phyloP scores from a whole-genome alignment of 2,888 invertebrate genomes.

The Clostera curtula region DNA sequence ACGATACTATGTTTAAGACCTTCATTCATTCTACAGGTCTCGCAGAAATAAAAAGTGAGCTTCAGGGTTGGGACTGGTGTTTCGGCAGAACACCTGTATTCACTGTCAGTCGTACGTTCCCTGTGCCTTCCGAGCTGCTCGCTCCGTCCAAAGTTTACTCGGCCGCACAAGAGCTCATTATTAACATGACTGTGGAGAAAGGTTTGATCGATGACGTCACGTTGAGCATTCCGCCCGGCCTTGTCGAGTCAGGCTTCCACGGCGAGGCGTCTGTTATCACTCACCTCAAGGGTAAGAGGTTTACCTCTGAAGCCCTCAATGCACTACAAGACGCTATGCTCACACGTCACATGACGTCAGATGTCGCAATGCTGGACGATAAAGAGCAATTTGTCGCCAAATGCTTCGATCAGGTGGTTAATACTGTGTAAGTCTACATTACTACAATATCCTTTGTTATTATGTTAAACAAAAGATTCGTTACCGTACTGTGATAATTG shows the following conservation, averaged over 20 bases:
- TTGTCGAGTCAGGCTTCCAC: slow-evolving; percentile 74
- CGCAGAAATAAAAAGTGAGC: slow-evolving; percentile 78
- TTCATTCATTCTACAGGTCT: slow-evolving; percentile 69
- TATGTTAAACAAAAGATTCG: no score
- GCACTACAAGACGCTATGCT: slow-evolving; percentile 74
- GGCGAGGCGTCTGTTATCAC: slow-evolving; percentile 80
- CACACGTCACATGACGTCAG: slow-evolving; percentile 43
- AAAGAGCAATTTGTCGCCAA: slow-evolving; percentile 78
- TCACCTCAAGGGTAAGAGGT: slow-evolving; percentile 78
- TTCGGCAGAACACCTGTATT: slow-evolving; percentile 92
- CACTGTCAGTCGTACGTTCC: slow-evolving; percentile 79
- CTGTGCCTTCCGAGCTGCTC: slow-evolving; percentile 72
- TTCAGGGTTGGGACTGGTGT: slow-evolving; percentile 91
- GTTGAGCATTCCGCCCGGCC: slow-evolving; percentile 76
- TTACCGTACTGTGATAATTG: no score
- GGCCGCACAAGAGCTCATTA: slow-evolving; percentile 69
- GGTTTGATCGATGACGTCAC: slow-evolving; percentile 80
- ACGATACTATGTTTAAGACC: not conserved
- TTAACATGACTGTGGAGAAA: slow-evolving; percentile 78
- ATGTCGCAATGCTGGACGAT: slow-evolving; percentile 58
- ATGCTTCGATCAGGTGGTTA: slow-evolving; percentile 77
- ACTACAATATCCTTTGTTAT: slow-evolving; percentile 1
- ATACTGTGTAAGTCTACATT: slow-evolving; percentile 54
- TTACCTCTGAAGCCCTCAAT: slow-evolving; percentile 77
- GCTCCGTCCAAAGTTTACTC: slow-evolving; percentile 51